A percentile compares a stretch with the other conserved stretches of the same genome.
phyloP scores from a whole-genome alignment of 2,797 vertebrate genomes.

The Anolis apletophallus region DNA sequence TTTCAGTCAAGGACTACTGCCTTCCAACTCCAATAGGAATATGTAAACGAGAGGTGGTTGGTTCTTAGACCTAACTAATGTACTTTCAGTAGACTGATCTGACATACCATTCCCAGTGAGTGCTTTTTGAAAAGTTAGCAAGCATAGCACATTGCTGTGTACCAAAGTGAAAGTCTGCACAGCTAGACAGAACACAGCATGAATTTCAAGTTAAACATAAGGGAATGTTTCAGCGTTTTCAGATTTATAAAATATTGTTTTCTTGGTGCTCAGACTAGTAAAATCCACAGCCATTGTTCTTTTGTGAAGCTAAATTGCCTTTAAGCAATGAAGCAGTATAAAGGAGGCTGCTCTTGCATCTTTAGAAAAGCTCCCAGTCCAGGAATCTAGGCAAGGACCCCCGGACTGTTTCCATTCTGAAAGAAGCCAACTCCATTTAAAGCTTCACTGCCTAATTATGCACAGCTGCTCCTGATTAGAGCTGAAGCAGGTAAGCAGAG shows the following conservation, averaged over 20 bases:
- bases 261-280: slow-evolving; percentile 23
- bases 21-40: slow-evolving; percentile 46
- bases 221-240: slow-evolving; percentile 29
- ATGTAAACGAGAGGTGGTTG: slow-evolving; percentile 23
- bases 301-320: slow-evolving; percentile 24
- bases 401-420: neutral
- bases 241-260: slow-evolving; percentile 27
- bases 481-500: neutral
- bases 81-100: slow-evolving; percentile 43
- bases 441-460: slow-evolving; percentile 16
- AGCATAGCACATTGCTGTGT: slow-evolving; percentile 20
- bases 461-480: slow-evolving; percentile 28
- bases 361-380: slow-evolving; percentile 11
- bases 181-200: slow-evolving; percentile 26
- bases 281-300: neutral
- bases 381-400: neutral
- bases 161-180: slow-evolving; percentile 34
- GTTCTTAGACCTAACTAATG: slow-evolving; percentile 35
- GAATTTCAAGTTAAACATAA: slow-evolving; percentile 34
- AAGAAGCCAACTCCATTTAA: slow-evolving; percentile 25
- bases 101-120: slow-evolving; percentile 20
- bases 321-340: slow-evolving; percentile 8
- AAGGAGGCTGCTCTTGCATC: slow-evolving; percentile 20
- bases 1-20: slow-evolving; percentile 38
- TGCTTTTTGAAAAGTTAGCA: slow-evolving; percentile 34